Percentiles rank a stretch among this genome's conserved stretches.
Conservation (phyloP, 2,113 vertebrate genomes). For the Hemiprocne comata region DNA sequence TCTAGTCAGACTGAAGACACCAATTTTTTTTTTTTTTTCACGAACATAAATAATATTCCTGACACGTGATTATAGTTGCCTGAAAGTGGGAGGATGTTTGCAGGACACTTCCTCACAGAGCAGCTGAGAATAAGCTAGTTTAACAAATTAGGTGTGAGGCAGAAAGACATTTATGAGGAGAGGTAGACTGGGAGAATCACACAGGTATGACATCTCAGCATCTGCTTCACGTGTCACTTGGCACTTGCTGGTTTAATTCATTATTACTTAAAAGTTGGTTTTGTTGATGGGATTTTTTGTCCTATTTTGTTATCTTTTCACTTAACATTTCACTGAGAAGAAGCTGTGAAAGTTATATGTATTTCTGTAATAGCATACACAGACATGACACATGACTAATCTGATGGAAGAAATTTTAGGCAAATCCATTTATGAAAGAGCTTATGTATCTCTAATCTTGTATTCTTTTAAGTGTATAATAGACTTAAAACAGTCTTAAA, state of each 20-base stretch:
- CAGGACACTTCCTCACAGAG: background rate
- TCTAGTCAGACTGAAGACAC: background rate
- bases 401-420: background rate
- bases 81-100: background rate
- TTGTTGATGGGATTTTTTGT: background rate
- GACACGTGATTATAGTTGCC: background rate
- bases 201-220: background rate
- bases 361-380: background rate
- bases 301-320: background rate
- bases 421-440: background rate
- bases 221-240: background rate
- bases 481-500: background rate
- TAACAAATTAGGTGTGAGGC: background rate
- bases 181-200: background rate
- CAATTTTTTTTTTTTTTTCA: background rate
- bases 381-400: background rate
- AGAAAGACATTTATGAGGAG: background rate
- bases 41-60: background rate
- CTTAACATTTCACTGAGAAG: background rate
- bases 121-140: background rate
- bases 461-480: background rate
- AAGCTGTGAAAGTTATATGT: background rate
- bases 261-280: background rate
- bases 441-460: background rate
- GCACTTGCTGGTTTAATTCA: background rate